Conservation (phyloP, 37 sponge, comb jelly and placozoan species). For the Cliona cf. orientalis region DNA sequence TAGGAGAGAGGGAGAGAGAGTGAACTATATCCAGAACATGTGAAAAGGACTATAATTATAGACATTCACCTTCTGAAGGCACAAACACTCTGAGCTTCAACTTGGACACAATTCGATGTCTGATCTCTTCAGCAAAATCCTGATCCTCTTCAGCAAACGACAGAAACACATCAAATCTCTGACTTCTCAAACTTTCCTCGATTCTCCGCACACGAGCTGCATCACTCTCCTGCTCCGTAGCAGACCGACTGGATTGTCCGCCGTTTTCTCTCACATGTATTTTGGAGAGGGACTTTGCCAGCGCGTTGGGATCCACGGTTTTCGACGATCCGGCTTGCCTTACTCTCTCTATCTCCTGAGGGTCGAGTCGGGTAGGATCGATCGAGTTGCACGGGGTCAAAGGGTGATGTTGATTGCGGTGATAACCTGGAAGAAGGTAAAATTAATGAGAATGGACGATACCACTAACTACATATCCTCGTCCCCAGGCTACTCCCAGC, state of each 20-base stretch:
- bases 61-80: slow-evolving; percentile 40
- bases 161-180: slow-evolving; percentile 62
- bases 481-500: no score
- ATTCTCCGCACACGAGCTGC: neutral
- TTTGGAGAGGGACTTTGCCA: neutral
- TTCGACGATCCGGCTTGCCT: neutral
- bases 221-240: neutral
- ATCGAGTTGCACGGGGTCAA: neutral
- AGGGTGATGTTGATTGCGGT: neutral
- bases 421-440: neutral
- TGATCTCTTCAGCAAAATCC: slow-evolving; percentile 67
- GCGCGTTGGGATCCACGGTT: neutral
- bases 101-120: slow-evolving; percentile 8
- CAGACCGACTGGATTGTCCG: neutral
- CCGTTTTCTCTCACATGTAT: neutral
- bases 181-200: neutral
- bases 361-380: neutral
- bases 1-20: neutral
- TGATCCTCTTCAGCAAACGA: slow-evolving; percentile 60
- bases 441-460: no score
- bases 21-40: neutral
- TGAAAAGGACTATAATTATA: neutral
- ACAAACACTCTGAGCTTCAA: slow-evolving; percentile 32
- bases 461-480: no score
- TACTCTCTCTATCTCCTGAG: slow-evolving; percentile 4